These are phyloP conservation scores for Coreius guichenoti DNA, from an alignment of 2,797 vertebrate genomes.

Conservation along the genomic window DNA sequence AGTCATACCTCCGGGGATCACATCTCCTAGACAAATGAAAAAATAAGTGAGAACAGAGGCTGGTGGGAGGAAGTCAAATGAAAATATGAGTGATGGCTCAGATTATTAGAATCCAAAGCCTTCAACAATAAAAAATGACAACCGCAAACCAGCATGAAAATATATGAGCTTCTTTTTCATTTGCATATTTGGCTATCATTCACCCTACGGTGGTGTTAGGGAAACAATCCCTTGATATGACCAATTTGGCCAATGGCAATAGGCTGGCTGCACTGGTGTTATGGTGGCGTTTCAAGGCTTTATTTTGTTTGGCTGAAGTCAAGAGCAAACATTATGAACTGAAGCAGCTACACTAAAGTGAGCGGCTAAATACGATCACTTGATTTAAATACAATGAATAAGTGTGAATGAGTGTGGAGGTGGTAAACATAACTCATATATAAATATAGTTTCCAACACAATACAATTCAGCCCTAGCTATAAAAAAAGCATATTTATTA, in stretches of 20 bases:
- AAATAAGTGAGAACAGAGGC: constrained; percentile 67
- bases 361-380: not conserved
- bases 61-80: constrained; percentile 63
- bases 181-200: constrained; percentile 16
- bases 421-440: not conserved
- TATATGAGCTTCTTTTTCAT: constrained; percentile 28
- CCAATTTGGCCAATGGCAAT: not conserved
- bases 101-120: constrained; percentile 46
- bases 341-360: not conserved
- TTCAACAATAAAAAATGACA: constrained; percentile 35
- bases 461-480: not conserved
- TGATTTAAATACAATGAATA: constrained; percentile 1
- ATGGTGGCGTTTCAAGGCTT: constrained; percentile 10
- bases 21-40: constrained; percentile 67
- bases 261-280: not conserved
- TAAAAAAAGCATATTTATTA: not conserved
- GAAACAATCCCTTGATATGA: constrained; percentile 21
- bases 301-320: constrained; percentile 11
- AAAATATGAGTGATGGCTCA: constrained; percentile 52
- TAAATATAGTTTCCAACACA: not conserved
- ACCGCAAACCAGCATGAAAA: constrained; percentile 16
- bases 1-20: constrained; percentile 59
- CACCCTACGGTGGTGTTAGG: not conserved
- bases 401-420: not conserved
- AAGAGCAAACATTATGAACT: constrained; percentile 17